phyloP scores from a whole-genome alignment of 2,113 vertebrate species.

The Bubo scandiacus region DNA sequence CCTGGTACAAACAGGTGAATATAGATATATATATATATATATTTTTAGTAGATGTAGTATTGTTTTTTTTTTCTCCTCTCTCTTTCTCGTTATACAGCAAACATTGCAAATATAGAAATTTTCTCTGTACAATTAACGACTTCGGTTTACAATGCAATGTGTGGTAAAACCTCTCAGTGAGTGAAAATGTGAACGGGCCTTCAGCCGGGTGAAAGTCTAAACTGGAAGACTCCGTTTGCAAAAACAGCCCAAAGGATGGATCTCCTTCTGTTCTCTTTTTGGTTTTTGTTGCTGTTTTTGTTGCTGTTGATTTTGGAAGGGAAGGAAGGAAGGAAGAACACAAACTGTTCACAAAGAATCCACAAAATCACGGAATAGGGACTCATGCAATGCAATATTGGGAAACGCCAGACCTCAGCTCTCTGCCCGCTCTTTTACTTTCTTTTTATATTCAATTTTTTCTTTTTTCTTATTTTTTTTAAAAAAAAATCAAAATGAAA shows the following conservation, averaged over 20 bases:
- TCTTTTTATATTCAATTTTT: constrained; percentile 75
- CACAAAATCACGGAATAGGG: constrained; percentile 88
- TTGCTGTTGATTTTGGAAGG: constrained; percentile 73
- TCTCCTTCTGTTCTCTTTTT: constrained; percentile 45
- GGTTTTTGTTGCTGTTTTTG: constrained; percentile 48
- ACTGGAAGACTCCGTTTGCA: constrained; percentile 73
- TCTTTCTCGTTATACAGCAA: constrained; percentile 87
- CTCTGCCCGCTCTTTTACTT: not conserved
- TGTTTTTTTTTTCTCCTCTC: constrained; percentile 63
- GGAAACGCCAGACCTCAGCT: constrained; percentile 74
- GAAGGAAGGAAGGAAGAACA: constrained; percentile 69
- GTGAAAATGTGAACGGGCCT: constrained; percentile 70
- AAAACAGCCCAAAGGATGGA: constrained; percentile 59
- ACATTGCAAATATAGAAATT: constrained; percentile 96
- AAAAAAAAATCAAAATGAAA: constrained; percentile 65
- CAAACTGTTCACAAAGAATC: constrained; percentile 87
- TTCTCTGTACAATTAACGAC: constrained; percentile 89
- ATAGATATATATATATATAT: constrained; percentile 71
- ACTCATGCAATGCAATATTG: constrained; percentile 83
- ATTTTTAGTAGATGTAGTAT: constrained; percentile 79
- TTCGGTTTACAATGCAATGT: constrained; percentile 58
- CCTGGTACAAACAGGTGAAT: constrained; percentile 78
- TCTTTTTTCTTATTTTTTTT: constrained; percentile 72
- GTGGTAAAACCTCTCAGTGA: constrained; percentile 59
- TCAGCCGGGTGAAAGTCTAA: constrained; percentile 64